A percentile compares a stretch with the other conserved stretches of the same genome.
Conservation (phyloP, 2,888 invertebrate genomes). For the Itoplectis maculator region DNA sequence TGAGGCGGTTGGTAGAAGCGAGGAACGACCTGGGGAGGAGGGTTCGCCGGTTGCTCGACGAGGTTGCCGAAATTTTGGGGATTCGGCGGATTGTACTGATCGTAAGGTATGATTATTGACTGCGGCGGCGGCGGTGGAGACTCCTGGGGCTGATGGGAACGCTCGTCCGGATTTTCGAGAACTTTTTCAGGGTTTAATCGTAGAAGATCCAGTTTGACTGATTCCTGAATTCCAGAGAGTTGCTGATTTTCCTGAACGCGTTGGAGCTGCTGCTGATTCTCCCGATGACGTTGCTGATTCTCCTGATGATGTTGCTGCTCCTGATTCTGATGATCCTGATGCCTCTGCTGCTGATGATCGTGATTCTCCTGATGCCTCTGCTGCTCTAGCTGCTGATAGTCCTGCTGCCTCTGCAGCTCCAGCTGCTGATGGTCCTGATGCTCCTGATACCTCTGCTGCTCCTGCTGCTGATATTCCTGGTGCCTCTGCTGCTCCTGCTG, state of each 20-base stretch:
- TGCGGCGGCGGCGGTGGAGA: constrained; percentile 43
- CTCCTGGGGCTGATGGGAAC: constrained; percentile 4
- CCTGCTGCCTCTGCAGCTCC: not conserved
- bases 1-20: constrained; percentile 35
- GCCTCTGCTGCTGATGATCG: not conserved
- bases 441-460: constrained; percentile 84
- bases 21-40: not conserved
- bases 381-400: constrained; percentile 1
- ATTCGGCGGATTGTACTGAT: constrained; percentile 34
- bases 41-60: not conserved
- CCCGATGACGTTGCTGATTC: not conserved
- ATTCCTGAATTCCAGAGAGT: not conserved
- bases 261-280: no score
- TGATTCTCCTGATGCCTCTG: not conserved
- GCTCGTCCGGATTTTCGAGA: constrained; percentile 24
- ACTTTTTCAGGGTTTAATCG: constrained; percentile 4
- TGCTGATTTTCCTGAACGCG: not conserved
- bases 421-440: constrained; percentile 84
- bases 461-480: constrained; percentile 78
- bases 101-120: constrained; percentile 48
- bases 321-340: no score
- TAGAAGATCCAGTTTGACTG: not conserved
- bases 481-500: constrained; percentile 84
- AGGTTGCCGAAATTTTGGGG: constrained; percentile 34
- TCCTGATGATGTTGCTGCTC: no score